A percentile compares a stretch with the other conserved stretches of the same genome.
Evolutionary conservation across 2,797 vertebrate genomes (phyloP).

Genomic region (Hemitrygon akajei): DNA sequence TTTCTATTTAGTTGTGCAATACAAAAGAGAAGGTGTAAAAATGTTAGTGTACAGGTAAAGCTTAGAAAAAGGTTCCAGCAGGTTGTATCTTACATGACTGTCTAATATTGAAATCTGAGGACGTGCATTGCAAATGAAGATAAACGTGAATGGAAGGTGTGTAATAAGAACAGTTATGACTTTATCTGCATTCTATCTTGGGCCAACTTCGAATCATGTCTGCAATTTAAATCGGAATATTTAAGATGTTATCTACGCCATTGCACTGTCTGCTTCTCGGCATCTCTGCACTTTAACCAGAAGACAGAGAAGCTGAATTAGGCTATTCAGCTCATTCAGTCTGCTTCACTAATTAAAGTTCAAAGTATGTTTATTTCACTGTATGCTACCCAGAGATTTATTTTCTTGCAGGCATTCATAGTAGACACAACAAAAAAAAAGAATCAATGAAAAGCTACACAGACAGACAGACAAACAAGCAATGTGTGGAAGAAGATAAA

Average conservation of each 20-base stretch:
- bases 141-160: not conserved
- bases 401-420: too few relatives aligned
- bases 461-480: too few relatives aligned
- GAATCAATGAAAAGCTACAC: too few relatives aligned
- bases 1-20: not conserved
- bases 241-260: not conserved
- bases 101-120: too few relatives aligned
- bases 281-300: not conserved
- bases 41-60: not conserved
- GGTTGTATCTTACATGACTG: not conserved
- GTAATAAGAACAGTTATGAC: not conserved
- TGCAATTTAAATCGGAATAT: not conserved
- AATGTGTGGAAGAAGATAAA: too few relatives aligned
- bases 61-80: not conserved
- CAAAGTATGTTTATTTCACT: too few relatives aligned
- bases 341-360: too few relatives aligned
- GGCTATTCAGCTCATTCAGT: too few relatives aligned
- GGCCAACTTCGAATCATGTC: constrained; percentile 12
- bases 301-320: too few relatives aligned
- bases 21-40: not conserved
- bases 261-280: not conserved
- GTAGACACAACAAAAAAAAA: too few relatives aligned
- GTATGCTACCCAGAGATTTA: too few relatives aligned
- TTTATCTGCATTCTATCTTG: not conserved
- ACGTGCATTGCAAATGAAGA: not conserved